Conservation (phyloP, 1,140 invertebrate genomes). For the Nasonia longicornis region DNA sequence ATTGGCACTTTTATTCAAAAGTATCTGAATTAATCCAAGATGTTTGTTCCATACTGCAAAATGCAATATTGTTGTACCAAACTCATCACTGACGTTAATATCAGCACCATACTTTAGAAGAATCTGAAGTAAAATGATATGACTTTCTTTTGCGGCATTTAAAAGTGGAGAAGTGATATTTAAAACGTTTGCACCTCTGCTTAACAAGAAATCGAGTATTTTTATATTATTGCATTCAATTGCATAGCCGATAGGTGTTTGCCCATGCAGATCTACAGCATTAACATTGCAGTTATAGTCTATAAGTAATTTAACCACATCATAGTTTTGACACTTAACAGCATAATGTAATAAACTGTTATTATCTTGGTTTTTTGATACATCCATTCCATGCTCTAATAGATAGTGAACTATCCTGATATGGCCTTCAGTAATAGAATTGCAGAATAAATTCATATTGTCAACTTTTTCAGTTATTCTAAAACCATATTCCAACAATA, state of each 20-base stretch:
- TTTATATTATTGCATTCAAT: conserved; percentile 25
- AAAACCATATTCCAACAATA: conserved; percentile 24
- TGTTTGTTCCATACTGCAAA: conserved; percentile 33
- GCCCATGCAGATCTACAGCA: background rate
- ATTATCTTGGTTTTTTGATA: background rate
- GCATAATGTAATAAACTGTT: background rate
- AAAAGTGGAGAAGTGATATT: background rate
- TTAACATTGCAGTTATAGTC: conserved; percentile 24
- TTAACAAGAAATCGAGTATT: conserved; percentile 1
- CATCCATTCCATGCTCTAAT: background rate
- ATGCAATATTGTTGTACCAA: conserved; percentile 38
- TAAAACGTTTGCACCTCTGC: conserved; percentile 1
- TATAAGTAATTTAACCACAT: conserved; percentile 18
- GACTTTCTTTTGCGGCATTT: background rate
- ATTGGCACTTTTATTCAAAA: conserved; percentile 9
- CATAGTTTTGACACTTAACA: background rate
- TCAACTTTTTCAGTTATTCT: background rate
- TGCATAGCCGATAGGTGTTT: conserved; percentile 19
- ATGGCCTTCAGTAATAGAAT: background rate
- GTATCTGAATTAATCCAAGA: background rate
- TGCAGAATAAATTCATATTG: background rate
- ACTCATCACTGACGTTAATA: conserved; percentile 22
- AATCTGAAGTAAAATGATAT: background rate
- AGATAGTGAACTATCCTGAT: background rate
- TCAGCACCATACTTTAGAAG: conserved; percentile 11